phyloP scores from a whole-genome alignment of 2,888 invertebrate species.

The Notodonta dromedarius region DNA sequence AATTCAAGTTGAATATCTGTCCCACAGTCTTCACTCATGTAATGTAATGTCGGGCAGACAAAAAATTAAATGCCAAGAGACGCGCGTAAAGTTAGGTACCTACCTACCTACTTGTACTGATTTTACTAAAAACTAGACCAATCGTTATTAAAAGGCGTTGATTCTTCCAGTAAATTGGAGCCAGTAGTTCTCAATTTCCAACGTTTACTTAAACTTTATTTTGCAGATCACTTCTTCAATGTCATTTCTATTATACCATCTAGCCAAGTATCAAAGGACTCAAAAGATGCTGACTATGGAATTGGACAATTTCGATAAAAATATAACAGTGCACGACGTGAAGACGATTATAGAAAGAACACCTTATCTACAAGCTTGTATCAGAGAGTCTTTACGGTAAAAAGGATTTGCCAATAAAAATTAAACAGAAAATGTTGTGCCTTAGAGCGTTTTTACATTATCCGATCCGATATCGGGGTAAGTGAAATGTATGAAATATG shows the following conservation, averaged over 20 bases:
- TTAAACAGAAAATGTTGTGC: not conserved
- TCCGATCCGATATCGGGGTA: too few relatives aligned
- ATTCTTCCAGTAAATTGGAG: too few relatives aligned
- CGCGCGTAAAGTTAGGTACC: too few relatives aligned
- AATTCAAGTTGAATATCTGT: too few relatives aligned
- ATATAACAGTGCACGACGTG: constrained; percentile 44
- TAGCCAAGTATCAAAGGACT: constrained; percentile 86
- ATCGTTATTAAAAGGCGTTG: too few relatives aligned
- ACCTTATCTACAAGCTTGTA: constrained; percentile 86
- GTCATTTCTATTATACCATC: constrained; percentile 86
- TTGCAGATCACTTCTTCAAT: constrained; percentile 84
- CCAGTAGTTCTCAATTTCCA: not conserved
- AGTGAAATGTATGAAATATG: too few relatives aligned
- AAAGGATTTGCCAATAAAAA: not conserved
- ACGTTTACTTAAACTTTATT: not conserved
- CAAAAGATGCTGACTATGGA: constrained; percentile 87
- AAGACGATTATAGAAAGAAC: constrained; percentile 56
- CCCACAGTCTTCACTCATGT: too few relatives aligned
- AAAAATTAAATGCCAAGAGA: too few relatives aligned
- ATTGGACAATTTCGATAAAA: constrained; percentile 61
- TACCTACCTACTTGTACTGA: too few relatives aligned
- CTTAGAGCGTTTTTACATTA: too few relatives aligned
- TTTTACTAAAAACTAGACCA: too few relatives aligned
- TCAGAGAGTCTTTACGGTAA: constrained; percentile 86
- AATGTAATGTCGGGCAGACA: too few relatives aligned